Evolutionary conservation across 2,888 invertebrate genomes (phyloP), one percentile per base, ranked within the genome.

Genomic region (Abrostola tripartita): DNA sequence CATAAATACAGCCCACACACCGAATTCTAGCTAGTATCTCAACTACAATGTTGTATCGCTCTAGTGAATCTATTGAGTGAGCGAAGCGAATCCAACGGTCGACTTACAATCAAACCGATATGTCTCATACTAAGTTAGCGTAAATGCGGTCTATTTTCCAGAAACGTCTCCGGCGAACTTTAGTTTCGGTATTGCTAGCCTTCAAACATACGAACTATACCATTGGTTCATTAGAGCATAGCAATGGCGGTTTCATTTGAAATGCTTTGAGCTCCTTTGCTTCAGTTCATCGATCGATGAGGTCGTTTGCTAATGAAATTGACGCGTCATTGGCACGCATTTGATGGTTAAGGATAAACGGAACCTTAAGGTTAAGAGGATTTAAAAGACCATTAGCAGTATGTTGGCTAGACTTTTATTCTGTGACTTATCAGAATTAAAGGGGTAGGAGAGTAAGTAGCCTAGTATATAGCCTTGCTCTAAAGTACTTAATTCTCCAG

Each of bases 41-140:
- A 24, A 24, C 24, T 24, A 24, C 24, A 24, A 24, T 11, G 5
- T 40, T 9, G 10, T 40, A 10, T 40, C 40, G 5, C 8, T 40
- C 10, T 40, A 40, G 8, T 40, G 7, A 12, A 4, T 12, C 12
- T 14, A 47, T 24, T 9, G 12, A 24, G 9, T 24, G 7, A 44
- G 24, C 24, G 24, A 24, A 24, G 24, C 1, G 24, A 24, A 24
- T 24, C 24, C 24, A 44, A 14, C 14, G 12, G 14, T 40, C 7
- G 8, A 11, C 10, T 41, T 52, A 52, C 47, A 37, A 12, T 54
- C 47, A 47, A 60, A 55, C 7, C 12, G 6, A 47, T 11, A 36
- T 53, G 14, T 60, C 12, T 52, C 42, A 6, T 40, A 37, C 7
- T 42, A 62, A 14, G 47, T 58, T 70, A 37, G 9, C 8, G 47